Evolutionary conservation across 1,140 invertebrate species (phyloP).

Genomic region (Apolygus lucorum): DNA sequence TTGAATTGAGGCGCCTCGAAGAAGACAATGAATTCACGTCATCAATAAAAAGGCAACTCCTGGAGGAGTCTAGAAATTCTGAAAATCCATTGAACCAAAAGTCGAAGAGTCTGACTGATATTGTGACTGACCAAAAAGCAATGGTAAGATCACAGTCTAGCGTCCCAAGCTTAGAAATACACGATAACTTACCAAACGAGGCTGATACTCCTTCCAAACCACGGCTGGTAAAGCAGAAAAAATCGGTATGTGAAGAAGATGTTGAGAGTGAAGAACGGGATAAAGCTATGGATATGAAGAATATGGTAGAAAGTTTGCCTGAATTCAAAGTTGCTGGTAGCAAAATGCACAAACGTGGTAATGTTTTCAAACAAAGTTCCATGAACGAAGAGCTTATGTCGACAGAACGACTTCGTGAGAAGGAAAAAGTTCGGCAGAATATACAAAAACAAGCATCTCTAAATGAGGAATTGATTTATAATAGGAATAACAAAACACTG

Average conservation of each 20-base stretch:
- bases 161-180: slow-evolving; percentile 53
- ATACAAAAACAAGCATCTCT: slow-evolving; percentile 82
- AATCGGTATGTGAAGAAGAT: slow-evolving; percentile 55
- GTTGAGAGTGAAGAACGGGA: slow-evolving; percentile 50
- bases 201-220: slow-evolving; percentile 42
- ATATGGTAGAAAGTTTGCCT: slow-evolving; percentile 49
- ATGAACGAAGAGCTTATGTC: slow-evolving; percentile 84
- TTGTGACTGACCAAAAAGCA: slow-evolving; percentile 53
- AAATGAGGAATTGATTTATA: slow-evolving; percentile 76
- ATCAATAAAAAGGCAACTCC: slow-evolving; percentile 42
- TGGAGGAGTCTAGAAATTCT: slow-evolving; percentile 40
- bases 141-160: slow-evolving; percentile 61
- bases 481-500: slow-evolving; percentile 50
- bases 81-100: slow-evolving; percentile 49
- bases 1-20: slow-evolving; percentile 77
- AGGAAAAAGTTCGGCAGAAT: slow-evolving; percentile 70
- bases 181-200: slow-evolving; percentile 25
- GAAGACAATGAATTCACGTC: slow-evolving; percentile 47
- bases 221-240: slow-evolving; percentile 68
- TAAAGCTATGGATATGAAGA: slow-evolving; percentile 55
- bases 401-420: slow-evolving; percentile 67
- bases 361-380: slow-evolving; percentile 74
- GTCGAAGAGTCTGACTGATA: slow-evolving; percentile 70
- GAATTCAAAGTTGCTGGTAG: slow-evolving; percentile 46
- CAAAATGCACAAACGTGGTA: slow-evolving; percentile 44